Base-by-base conservation (phyloP, 2,797 vertebrate species). In the Centropyge bicolor region DNA sequence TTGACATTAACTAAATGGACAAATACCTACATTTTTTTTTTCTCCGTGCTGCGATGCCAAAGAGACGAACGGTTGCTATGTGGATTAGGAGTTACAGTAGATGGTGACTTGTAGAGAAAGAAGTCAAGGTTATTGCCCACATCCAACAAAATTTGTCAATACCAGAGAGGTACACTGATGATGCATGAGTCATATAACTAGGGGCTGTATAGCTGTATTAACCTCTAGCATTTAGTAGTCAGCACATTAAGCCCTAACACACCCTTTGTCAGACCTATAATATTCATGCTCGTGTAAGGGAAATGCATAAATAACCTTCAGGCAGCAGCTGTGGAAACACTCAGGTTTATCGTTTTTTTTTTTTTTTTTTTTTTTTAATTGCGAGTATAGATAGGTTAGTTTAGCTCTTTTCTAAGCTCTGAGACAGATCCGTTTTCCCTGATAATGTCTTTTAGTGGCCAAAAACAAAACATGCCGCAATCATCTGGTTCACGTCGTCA, bases 161-260 rank as follows among this genome's bases (percentile, higher is more conserved):
- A 79, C 7, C 64, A 64, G 69, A 49, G 74, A 74, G 65, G 67
- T 66, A 45, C 60, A 43, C 46, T 65, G 82, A 81, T 83, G 87
- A 88, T 86, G 75, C 55, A 82, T 83, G 86, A 90, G 59, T 89
- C 78, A 74, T 75, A 78, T 76, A 60, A 87, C 74, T 48, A 38
- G 62, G 43, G 52, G 68, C 75, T 82, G 71, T 76, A 70, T 70
- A 73, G 70, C 77, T 74, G 55, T 69, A 66, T 86, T 74, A 76
- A 81, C 68, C 85, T 83, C 57, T 27, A 65, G 52, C 67, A 59
- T 83, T 85, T 51, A 68, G 66, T 24, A 73, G 57, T 72, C 54
- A 68, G 70, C 74, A 76, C 73, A 75, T 74, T 20, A 85, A 78
- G 49, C 31, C 62, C 57, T 31, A 41, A 17, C 45, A 66, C 11